Percentiles rank a stretch among this genome's conserved stretches.
Evolutionary conservation across 2,888 invertebrate genomes (phyloP).

Genomic region (Heteropelma amictum): DNA sequence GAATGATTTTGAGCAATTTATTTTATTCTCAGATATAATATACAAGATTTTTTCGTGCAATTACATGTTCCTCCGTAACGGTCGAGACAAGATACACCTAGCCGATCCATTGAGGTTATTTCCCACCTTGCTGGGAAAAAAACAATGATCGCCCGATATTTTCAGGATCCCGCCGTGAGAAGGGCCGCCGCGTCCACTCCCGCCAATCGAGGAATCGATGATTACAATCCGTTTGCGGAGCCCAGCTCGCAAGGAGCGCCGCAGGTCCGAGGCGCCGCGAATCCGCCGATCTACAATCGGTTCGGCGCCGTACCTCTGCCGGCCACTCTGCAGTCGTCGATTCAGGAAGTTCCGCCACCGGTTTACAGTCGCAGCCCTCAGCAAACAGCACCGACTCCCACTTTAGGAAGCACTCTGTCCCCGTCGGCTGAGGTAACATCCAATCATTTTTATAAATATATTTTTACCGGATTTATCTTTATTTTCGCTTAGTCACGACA

Average conservation of each 20-base stretch:
- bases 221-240: conserved; percentile 97
- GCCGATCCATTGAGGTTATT: background rate
- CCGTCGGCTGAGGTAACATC: conserved; percentile 70
- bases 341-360: conserved; percentile 79
- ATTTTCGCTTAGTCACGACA: no score
- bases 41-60: no score
- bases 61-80: no score
- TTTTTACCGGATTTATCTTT: background rate
- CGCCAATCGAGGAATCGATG: conserved; percentile 89
- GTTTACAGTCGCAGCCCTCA: conserved; percentile 84
- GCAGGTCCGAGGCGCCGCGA: conserved; percentile 79
- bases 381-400: conserved; percentile 76
- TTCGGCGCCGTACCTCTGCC: conserved; percentile 80
- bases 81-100: no score
- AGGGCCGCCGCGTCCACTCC: conserved; percentile 91
- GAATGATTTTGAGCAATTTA: no score
- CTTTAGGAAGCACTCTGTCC: conserved; percentile 66
- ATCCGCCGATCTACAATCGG: conserved; percentile 78
- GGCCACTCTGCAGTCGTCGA: conserved; percentile 91
- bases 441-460: background rate
- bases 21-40: no score
- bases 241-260: conserved; percentile 80
- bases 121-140: background rate
- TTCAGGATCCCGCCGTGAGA: conserved; percentile 96
- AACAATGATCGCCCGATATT: background rate